A percentile compares a stretch with the other conserved stretches of the same genome.
Evolutionary conservation across 2,113 vertebrate genomes (phyloP).

Genomic region (Dipodomys merriami): DNA sequence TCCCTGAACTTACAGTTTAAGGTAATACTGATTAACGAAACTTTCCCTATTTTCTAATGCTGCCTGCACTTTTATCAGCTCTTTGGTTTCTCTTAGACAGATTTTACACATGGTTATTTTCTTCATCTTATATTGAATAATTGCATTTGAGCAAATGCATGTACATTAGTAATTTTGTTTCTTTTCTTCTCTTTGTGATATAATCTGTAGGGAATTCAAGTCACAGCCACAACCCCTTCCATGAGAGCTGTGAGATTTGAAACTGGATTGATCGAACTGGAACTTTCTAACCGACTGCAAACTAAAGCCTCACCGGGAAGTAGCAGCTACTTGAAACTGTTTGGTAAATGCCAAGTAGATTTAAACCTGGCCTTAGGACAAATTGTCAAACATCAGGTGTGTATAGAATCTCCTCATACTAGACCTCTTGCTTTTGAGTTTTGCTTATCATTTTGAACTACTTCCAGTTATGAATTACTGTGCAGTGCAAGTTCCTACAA

Average conservation of each 20-base stretch:
- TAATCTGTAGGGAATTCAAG: slow-evolving; percentile 93
- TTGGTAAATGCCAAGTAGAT: slow-evolving; percentile 99
- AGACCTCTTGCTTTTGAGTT: background rate
- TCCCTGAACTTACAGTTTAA: slow-evolving; percentile 97
- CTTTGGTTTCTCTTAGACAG: too few relatives aligned
- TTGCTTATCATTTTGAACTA: background rate
- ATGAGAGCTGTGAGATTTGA: slow-evolving; percentile 99
- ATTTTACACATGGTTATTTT: background rate
- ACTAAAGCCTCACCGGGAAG: slow-evolving; percentile 96
- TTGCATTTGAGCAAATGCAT: background rate
- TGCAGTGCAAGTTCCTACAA: slow-evolving; percentile 22
- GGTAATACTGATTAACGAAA: slow-evolving; percentile 83
- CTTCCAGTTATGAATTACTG: background rate
- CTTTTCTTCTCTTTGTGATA: background rate
- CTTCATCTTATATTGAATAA: background rate
- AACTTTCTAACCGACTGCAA: slow-evolving; percentile 98
- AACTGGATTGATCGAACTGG: slow-evolving; percentile 97
- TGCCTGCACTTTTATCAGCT: too few relatives aligned
- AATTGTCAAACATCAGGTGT: slow-evolving; percentile 98
- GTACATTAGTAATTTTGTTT: background rate
- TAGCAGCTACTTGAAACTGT: slow-evolving; percentile 98
- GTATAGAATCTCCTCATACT: background rate
- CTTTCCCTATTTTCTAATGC: background rate
- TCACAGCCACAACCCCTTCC: slow-evolving; percentile 98
- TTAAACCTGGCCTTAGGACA: slow-evolving; percentile 97